Evolutionary conservation across 2,113 vertebrate species (phyloP), one percentile per base, ranked within the genome.

Genomic region (Chlorodrepanis virens): DNA sequence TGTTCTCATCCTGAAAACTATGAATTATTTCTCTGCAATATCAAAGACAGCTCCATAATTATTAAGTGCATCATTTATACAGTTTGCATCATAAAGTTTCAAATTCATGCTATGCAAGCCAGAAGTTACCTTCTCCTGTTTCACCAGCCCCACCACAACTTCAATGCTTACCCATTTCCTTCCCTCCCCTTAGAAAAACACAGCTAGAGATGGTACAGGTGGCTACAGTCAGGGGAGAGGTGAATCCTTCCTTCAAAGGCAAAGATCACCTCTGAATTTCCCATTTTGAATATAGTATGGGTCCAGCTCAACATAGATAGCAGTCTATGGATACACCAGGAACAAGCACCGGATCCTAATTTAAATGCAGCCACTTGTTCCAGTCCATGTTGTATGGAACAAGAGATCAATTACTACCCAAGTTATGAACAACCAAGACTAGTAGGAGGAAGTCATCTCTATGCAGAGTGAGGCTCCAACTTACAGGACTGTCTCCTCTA

Each of bases 301-400:
- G 25, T 79, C 67, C 52, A 81, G 12, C 9, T 52, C 37, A 87
- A 39, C 0, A 1, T 0, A 68, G 22, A 68, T 18, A 60, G 1
- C 14, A 65, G 22, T 24, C 33, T 29, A 16, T 29, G 44, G 52
- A 64, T 24, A 23, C 31, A 89, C 5, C 12, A 56, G 20, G n/a
- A 87, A 68, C 3, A 71, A 81, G 44, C 19, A 78, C 3, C 0
- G 0, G 39, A 47, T 56, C 13, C 11, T 52, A 25, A 19, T 64
- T 71, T 40, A 89, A 90, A 87, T 11, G 6, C 1, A 4, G 29
- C 24, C 24, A 53, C 44, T 78, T 24, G 10, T 3, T 50, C 33
- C 29, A 75, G 21, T 14, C n/a, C 33, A 2, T 7, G 3, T 2
- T 67, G 24, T 31, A 39, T 8, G 0, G 0, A 89, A 75, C 19